Evolutionary conservation across 1,140 invertebrate species (phyloP).

Genomic region (Scaptomyza montana): DNA sequence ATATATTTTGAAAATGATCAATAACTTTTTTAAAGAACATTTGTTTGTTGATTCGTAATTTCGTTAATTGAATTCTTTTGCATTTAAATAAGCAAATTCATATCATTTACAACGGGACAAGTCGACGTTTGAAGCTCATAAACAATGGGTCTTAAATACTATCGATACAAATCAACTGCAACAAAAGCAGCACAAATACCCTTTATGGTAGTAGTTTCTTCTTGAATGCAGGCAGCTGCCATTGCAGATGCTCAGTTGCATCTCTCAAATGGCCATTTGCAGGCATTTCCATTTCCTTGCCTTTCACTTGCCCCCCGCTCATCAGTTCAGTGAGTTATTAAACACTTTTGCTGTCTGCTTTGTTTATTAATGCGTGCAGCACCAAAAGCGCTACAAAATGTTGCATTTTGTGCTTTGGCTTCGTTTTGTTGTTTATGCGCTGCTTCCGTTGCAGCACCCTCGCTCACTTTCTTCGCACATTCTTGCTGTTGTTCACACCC

Average conservation of each 20-base stretch:
- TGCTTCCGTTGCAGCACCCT: constrained; percentile 36
- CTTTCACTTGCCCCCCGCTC: not conserved
- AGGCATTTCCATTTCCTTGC: not conserved
- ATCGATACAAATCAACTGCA: constrained; percentile 36
- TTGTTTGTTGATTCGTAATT: not conserved
- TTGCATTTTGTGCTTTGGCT: constrained; percentile 55
- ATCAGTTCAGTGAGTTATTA: constrained; percentile 56
- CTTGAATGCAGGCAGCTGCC: constrained; percentile 26
- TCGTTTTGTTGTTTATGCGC: constrained; percentile 47
- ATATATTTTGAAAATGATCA: no score
- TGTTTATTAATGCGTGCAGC: constrained; percentile 65
- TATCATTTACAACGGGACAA: not conserved
- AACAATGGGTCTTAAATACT: not conserved
- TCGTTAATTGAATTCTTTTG: not conserved
- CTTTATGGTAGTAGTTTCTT: not conserved
- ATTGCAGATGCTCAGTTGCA: constrained; percentile 26
- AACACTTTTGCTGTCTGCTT: constrained; percentile 67
- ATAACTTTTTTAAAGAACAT: no score
- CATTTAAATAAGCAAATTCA: not conserved
- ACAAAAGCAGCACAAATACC: not conserved
- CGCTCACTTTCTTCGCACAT: not conserved
- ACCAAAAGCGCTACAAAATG: constrained; percentile 47
- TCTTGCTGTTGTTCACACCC: not conserved
- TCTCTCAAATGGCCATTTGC: constrained; percentile 16
- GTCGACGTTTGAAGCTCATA: not conserved